These are phyloP conservation scores for Bufo gargarizans DNA, from an alignment of 2,113 vertebrate genomes.

Conservation along the genomic window DNA sequence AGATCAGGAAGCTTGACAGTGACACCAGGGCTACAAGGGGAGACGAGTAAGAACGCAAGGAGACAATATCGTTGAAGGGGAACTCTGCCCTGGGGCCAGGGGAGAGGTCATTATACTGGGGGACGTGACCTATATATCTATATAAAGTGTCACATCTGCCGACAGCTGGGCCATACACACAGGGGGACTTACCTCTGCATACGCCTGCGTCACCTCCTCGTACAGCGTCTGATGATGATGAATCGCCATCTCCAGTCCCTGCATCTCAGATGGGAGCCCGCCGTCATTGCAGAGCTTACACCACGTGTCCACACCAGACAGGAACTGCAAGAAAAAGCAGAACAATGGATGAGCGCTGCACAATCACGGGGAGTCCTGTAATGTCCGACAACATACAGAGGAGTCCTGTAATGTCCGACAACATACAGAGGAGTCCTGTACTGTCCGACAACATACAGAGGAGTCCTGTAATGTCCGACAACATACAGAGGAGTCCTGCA, in stretches of 20 bases:
- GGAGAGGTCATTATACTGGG: background rate
- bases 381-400: too few relatives aligned
- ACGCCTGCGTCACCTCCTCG: constrained; percentile 96
- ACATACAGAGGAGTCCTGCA: too few relatives aligned
- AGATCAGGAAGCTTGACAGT: too few relatives aligned
- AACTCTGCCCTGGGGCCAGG: background rate
- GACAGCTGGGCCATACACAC: background rate
- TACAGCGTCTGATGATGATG: constrained; percentile 97
- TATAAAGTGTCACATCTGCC: background rate
- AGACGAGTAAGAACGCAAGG: background rate
- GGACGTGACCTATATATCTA: too few relatives aligned
- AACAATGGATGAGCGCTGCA: background rate
- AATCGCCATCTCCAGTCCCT: constrained; percentile 93
- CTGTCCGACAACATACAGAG: too few relatives aligned
- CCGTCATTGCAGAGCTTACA: constrained; percentile 97
- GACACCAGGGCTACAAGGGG: background rate
- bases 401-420: too few relatives aligned
- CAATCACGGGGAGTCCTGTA: too few relatives aligned
- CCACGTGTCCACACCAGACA: constrained; percentile 95
- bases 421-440: too few relatives aligned
- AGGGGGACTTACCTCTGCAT: constrained; percentile 84
- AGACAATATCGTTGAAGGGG: background rate
- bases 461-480: too few relatives aligned
- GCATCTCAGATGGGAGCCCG: constrained; percentile 92
- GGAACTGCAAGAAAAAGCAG: constrained; percentile 78